Evolutionary conservation across 1,140 invertebrate genomes (phyloP), one percentile per base, ranked within the genome.

Genomic region (Nasonia vitripennis): DNA sequence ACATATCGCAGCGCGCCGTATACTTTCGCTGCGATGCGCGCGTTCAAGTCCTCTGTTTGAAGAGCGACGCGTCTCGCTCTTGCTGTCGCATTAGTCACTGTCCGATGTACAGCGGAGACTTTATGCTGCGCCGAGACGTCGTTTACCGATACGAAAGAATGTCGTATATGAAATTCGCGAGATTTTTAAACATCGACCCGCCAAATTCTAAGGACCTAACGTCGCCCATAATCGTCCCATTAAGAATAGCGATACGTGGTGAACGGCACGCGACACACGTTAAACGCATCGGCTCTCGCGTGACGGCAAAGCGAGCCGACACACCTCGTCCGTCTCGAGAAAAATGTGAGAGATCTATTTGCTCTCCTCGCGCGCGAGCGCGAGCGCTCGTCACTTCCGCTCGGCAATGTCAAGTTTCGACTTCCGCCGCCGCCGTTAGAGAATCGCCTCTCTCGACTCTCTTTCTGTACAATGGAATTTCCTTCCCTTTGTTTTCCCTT

Each of bases 341-440:
- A 91, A 91, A 90, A 90, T 89, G 87, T 87, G 89, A 90, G 86
- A 81, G 88, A 87, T 87, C 80, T 92, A 87, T 93, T 93, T 93
- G 88, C 89, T 86, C 89, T 71, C 68, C 27, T 87, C 79, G 74
- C 85, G 83, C 87, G 34, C 85, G 83, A 86, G 34, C 34, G 34
- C 34, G 34, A 4, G 34, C 3, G 85, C 89, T 90, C 92, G 92
- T 93, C 92, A 91, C 90, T 93, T 93, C 93, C 93, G 92, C 87
- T 90, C 88, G 86, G 87, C 90, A 92, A 93, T 93, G 93, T 93
- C 93, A 93, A 93, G 91, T 91, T 91, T 90, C 90, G 87, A 93
- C 91, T 93, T 93, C 93, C 93, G 92, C 88, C 85, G 88, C 87
- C 82, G 34, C 87, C 82, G 48, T 81, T 82, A 79, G 75, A 80